Evolutionary conservation across 2,888 invertebrate genomes (phyloP).

Genomic region (Megamerina dolium): DNA sequence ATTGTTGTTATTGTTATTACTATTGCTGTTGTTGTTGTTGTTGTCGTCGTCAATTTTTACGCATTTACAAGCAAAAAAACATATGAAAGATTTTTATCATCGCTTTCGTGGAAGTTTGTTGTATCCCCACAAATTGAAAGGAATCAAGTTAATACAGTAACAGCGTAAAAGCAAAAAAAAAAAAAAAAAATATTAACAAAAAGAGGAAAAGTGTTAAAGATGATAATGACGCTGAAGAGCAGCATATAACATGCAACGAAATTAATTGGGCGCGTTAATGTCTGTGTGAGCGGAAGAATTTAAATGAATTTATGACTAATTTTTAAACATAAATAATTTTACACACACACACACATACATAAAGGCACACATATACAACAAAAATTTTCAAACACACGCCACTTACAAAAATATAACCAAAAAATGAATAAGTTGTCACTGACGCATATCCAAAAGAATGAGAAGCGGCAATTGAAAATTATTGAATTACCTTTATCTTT

Average conservation of each 20-base stretch:
- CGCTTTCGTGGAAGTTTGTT: constrained; percentile 8
- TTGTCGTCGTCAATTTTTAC: constrained; percentile 18
- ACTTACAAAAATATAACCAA: not conserved
- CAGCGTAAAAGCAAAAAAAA: not conserved
- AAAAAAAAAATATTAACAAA: too few relatives aligned
- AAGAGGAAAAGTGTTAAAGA: too few relatives aligned
- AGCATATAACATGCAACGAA: constrained; percentile 12
- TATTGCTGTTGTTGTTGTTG: too few relatives aligned
- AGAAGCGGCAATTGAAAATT: too few relatives aligned
- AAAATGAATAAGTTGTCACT: not conserved
- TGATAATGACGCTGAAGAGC: too few relatives aligned
- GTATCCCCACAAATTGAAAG: too few relatives aligned
- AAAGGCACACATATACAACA: not conserved
- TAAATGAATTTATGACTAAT: constrained; percentile 17
- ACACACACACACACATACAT: not conserved
- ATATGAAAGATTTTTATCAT: constrained; percentile 19
- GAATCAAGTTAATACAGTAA: too few relatives aligned
- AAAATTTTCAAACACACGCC: not conserved
- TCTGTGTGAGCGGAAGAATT: constrained; percentile 11
- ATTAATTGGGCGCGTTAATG: constrained; percentile 14
- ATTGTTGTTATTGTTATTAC: too few relatives aligned
- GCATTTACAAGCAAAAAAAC: constrained; percentile 19
- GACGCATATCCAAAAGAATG: too few relatives aligned
- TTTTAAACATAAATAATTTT: constrained; percentile 12
- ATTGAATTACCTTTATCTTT: too few relatives aligned